Conservation (phyloP, 2,113 vertebrate genomes). For the Gavialis gangeticus region DNA sequence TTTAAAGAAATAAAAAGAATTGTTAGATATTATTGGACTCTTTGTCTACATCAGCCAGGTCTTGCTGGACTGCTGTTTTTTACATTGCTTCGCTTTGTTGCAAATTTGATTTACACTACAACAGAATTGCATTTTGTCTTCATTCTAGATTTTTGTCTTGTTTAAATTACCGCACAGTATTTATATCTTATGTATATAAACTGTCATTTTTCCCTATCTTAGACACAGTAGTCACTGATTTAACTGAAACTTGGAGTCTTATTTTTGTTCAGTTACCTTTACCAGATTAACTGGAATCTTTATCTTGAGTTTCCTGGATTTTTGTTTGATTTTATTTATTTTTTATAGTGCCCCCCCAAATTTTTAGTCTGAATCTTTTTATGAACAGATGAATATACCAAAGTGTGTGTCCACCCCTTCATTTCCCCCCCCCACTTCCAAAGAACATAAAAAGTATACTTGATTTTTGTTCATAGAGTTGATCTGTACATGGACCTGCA, state of each 20-base stretch:
- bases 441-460: no score
- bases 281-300: not conserved
- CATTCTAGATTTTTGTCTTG: accelerated
- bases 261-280: not conserved
- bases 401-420: no score
- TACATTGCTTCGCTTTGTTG: not conserved
- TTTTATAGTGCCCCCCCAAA: not conserved
- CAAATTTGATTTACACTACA: not conserved
- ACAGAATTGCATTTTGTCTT: not conserved
- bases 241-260: not conserved
- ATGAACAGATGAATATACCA: no score
- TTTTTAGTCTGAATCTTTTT: no score
- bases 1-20: not conserved
- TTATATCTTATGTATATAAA: not conserved
- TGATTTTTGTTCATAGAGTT: no score
- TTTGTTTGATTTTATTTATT: not conserved
- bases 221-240: not conserved
- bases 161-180: not conserved
- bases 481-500: no score
- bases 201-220: not conserved
- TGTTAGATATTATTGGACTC: not conserved
- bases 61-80: not conserved
- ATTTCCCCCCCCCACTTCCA: no score
- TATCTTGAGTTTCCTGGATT: no score
- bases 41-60: not conserved